Conservation (phyloP, 1,140 invertebrate species). For the Drosophila auraria region DNA sequence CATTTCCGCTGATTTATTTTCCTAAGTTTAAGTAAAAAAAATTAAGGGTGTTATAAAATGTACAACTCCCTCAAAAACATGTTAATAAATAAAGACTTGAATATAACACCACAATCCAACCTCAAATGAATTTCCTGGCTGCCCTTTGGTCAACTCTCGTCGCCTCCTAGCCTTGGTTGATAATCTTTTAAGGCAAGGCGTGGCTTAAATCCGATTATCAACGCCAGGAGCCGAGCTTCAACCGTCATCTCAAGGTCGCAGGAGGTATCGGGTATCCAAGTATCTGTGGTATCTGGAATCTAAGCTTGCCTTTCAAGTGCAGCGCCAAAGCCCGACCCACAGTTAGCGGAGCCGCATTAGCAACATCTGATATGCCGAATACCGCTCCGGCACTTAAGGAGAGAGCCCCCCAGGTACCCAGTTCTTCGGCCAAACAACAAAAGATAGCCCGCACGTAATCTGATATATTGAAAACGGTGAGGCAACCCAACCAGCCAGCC, state of each 20-base stretch:
- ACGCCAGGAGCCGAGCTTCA: conserved; percentile 20
- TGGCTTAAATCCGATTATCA: conserved; percentile 36
- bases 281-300: conserved; percentile 40
- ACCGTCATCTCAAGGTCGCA: conserved; percentile 52
- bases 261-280: conserved; percentile 42
- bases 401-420: conserved; percentile 10
- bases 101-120: not conserved
- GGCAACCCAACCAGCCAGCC: conserved; percentile 39
- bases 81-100: not conserved
- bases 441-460: conserved; percentile 72
- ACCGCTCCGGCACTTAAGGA: conserved; percentile 37
- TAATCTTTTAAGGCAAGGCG: conserved; percentile 11
- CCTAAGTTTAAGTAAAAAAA: too few species aligned
- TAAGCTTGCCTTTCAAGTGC: conserved; percentile 51
- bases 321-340: conserved; percentile 29
- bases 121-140: conserved; percentile 31
- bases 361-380: conserved; percentile 59
- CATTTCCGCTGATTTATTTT: too few species aligned
- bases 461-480: conserved; percentile 72
- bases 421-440: conserved; percentile 36
- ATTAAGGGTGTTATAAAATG: too few species aligned
- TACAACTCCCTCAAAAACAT: too few species aligned
- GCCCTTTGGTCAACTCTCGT: conserved; percentile 20
- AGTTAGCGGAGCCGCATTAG: conserved; percentile 52
- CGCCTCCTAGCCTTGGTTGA: conserved; percentile 6